Evolutionary conservation across 2,113 vertebrate species (phyloP).

Genomic region (Perca fluviatilis): DNA sequence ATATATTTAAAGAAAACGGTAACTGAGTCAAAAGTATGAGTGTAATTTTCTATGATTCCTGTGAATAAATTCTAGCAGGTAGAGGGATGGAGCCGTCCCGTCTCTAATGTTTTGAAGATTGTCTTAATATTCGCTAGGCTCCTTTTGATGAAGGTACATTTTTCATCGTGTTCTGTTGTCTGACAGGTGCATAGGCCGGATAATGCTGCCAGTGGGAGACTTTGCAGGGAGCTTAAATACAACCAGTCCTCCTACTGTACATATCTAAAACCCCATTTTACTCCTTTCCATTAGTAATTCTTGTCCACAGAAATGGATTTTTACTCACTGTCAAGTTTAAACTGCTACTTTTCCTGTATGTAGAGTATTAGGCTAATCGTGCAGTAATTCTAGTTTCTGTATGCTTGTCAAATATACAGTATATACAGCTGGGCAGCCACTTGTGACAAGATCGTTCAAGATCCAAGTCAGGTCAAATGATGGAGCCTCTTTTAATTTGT

Average conservation of each 20-base stretch:
- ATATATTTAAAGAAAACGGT: constrained; percentile 30
- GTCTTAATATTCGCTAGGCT: constrained; percentile 61
- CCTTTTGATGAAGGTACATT: constrained; percentile 69
- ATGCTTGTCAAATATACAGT: constrained; percentile 62
- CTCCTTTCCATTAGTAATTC: constrained; percentile 78
- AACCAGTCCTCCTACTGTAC: constrained; percentile 81
- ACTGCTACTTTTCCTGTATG: constrained; percentile 72
- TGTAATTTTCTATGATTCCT: constrained; percentile 52
- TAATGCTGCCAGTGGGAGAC: constrained; percentile 81
- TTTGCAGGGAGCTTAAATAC: constrained; percentile 81
- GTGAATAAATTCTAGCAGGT: constrained; percentile 60
- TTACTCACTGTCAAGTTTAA: constrained; percentile 77
- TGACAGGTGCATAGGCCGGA: constrained; percentile 79
- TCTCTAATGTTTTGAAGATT: constrained; percentile 67
- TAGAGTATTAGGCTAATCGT: constrained; percentile 73
- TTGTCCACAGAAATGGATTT: constrained; percentile 78
- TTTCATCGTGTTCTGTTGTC: constrained; percentile 75
- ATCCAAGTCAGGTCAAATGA: neutral
- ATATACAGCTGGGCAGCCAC: constrained; percentile 38
- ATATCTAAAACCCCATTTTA: constrained; percentile 83
- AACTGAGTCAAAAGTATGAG: constrained; percentile 37
- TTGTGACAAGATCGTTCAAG: constrained; percentile 18
- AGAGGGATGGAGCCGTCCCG: constrained; percentile 47
- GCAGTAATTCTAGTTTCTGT: constrained; percentile 67
- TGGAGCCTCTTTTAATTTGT: neutral